Evolutionary conservation across 1,140 invertebrate species (phyloP).

Genomic region (Cheumatopsyche charites): DNA sequence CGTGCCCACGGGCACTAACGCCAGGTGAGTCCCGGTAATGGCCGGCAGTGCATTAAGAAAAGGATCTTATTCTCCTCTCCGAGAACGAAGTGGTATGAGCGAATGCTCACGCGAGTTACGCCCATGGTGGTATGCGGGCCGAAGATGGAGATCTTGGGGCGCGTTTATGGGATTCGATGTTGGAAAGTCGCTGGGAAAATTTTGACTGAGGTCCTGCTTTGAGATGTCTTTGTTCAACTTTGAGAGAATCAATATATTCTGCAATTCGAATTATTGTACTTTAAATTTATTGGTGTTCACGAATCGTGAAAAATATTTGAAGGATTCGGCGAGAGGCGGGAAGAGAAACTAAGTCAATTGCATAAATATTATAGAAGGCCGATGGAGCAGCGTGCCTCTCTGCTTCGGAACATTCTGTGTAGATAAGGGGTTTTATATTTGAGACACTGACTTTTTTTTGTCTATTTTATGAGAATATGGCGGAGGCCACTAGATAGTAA

Average conservation of each 20-base stretch:
- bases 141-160: not conserved
- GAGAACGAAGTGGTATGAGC: conserved; percentile 13
- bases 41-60: conserved; percentile 45
- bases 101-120: conserved; percentile 35
- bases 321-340: too few relatives aligned
- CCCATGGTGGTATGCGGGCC: not conserved
- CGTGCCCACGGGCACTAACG: conserved; percentile 2
- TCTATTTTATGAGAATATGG: conserved; percentile 37
- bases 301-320: too few relatives aligned
- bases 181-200: too few relatives aligned
- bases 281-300: too few relatives aligned
- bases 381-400: not conserved
- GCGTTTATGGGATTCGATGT: too few relatives aligned
- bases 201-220: too few relatives aligned
- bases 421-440: conserved; percentile 11
- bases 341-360: too few relatives aligned
- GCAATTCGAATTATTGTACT: too few relatives aligned
- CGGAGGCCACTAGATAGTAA: conserved; percentile 32
- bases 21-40: conserved; percentile 32
- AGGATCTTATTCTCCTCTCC: conserved; percentile 16
- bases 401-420: not conserved
- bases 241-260: too few relatives aligned
- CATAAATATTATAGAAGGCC: not conserved
- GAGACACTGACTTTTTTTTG: conserved; percentile 12
- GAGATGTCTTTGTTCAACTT: too few relatives aligned